A percentile compares a stretch with the other conserved stretches of the same genome.
Evolutionary conservation across 2,888 invertebrate species (phyloP).

Genomic region (Trichopoda pennipes): DNA sequence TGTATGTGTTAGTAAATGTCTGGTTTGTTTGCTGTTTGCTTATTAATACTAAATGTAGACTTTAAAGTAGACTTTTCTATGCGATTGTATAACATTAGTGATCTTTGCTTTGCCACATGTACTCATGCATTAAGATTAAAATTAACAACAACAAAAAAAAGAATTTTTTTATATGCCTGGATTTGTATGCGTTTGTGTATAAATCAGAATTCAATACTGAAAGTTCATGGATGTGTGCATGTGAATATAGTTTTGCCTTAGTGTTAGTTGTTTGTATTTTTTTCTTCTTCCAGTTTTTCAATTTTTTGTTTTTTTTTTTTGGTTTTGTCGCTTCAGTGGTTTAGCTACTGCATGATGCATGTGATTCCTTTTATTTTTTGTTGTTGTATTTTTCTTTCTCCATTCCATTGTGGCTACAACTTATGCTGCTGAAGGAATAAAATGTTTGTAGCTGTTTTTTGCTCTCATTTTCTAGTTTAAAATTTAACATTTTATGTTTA

Average conservation of each 20-base stretch:
- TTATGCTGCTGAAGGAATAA: slow-evolving; percentile 39
- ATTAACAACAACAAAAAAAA: too few species aligned
- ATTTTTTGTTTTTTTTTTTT: slow-evolving; percentile 52
- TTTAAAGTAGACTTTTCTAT: not conserved
- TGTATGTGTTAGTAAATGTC: not conserved
- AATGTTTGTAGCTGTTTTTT: slow-evolving; percentile 16
- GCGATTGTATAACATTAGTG: slow-evolving; percentile 14
- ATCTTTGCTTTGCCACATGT: slow-evolving; percentile 36
- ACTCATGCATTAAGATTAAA: not conserved
- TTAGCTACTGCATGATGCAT: slow-evolving; percentile 56
- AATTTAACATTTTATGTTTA: slow-evolving; percentile 42
- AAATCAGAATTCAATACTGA: not conserved
- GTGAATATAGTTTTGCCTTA: not conserved
- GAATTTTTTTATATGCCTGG: not conserved
- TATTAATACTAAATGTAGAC: slow-evolving; percentile 57
- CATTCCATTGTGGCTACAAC: slow-evolving; percentile 46
- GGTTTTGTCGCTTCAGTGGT: slow-evolving; percentile 55
- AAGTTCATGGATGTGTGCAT: not conserved
- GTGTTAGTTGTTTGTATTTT: not conserved
- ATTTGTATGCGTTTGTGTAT: slow-evolving; percentile 9
- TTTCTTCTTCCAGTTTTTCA: slow-evolving; percentile 40
- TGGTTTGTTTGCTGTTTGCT: slow-evolving; percentile 39
- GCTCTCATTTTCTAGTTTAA: slow-evolving; percentile 18
- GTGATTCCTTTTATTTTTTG: slow-evolving; percentile 41
- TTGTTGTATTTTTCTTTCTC: not conserved